Evolutionary conservation across 2,888 invertebrate species (phyloP).

Genomic region (Temnothorax unifasciatus): DNA sequence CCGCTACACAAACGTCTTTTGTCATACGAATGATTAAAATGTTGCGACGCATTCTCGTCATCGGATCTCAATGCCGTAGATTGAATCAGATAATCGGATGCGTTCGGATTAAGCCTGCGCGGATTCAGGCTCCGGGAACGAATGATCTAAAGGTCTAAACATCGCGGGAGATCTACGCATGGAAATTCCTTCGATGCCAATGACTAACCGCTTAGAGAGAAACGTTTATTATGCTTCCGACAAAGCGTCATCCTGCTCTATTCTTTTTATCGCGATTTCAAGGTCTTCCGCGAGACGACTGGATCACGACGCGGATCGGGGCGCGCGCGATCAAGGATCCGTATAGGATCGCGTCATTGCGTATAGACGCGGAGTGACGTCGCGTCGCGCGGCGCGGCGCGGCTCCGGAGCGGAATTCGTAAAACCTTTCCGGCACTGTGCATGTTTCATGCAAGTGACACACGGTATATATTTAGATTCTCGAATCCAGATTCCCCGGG

Average conservation of each 20-base stretch:
- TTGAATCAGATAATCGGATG: slow-evolving; percentile 14
- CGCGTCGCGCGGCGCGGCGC: slow-evolving; percentile 12
- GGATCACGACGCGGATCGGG: slow-evolving; percentile 65
- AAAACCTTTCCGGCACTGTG: slow-evolving; percentile 48
- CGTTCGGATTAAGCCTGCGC: slow-evolving; percentile 33
- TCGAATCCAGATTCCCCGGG: not conserved
- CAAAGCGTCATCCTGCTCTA: slow-evolving; percentile 56
- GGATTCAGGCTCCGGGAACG: slow-evolving; percentile 46
- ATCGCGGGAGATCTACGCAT: slow-evolving; percentile 50
- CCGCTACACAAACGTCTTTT: not conserved
- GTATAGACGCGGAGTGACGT: slow-evolving; percentile 19
- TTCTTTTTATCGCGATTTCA: slow-evolving; percentile 53
- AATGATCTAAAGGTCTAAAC: slow-evolving; percentile 49
- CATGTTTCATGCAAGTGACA: slow-evolving; percentile 42
- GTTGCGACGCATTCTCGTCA: not conserved
- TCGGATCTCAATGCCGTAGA: slow-evolving; percentile 1
- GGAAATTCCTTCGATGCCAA: slow-evolving; percentile 75
- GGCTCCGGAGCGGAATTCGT: slow-evolving; percentile 41
- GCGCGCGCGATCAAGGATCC: slow-evolving; percentile 41
- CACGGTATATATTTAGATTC: slow-evolving; percentile 42
- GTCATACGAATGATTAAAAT: not conserved
- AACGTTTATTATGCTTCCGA: slow-evolving; percentile 65
- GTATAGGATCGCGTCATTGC: slow-evolving; percentile 56
- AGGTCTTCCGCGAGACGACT: slow-evolving; percentile 56
- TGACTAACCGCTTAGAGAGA: slow-evolving; percentile 75